Conservation (phyloP, 2,888 invertebrate genomes). For the Drosophila bunnanda region DNA sequence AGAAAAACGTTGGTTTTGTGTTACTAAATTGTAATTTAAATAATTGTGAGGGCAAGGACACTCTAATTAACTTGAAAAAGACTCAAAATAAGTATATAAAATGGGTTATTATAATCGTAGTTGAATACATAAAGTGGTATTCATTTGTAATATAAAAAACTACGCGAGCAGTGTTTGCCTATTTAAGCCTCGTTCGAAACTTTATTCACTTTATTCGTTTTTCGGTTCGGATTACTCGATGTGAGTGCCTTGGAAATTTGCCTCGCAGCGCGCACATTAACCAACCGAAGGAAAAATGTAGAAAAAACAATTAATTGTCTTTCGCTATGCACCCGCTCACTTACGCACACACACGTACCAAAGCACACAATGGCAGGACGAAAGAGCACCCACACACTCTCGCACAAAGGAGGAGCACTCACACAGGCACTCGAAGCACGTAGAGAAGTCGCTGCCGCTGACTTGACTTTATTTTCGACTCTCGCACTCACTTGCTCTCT, state of each 20-base stretch:
- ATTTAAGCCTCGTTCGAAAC: slow-evolving; percentile 26
- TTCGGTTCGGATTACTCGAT: slow-evolving; percentile 30
- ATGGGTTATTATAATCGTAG: no score
- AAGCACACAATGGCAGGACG: slow-evolving; percentile 39
- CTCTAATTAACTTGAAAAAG: not conserved
- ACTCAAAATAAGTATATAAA: no score
- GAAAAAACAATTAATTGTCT: slow-evolving; percentile 77
- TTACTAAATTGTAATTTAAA: not conserved
- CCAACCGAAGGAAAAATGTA: slow-evolving; percentile 23
- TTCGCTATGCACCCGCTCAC: slow-evolving; percentile 60
- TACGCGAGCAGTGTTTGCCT: slow-evolving; percentile 15
- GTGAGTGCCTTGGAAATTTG: slow-evolving; percentile 43
- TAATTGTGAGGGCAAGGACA: no score
- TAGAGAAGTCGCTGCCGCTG: slow-evolving; percentile 58
- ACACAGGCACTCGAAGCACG: slow-evolving; percentile 74
- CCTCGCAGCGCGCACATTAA: slow-evolving; percentile 40
- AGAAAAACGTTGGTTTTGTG: slow-evolving; percentile 16
- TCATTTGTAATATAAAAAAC: no score
- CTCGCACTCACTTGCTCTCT: slow-evolving; percentile 23
- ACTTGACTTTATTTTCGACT: slow-evolving; percentile 79
- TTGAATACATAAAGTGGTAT: not conserved
- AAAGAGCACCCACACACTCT: slow-evolving; percentile 49
- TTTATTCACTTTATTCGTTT: slow-evolving; percentile 36
- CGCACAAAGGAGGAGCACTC: slow-evolving; percentile 30
- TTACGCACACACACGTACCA: slow-evolving; percentile 22